Percentiles rank a stretch among this genome's conserved stretches.
phyloP scores from a whole-genome alignment of 2,113 vertebrate genomes.

The Macaca mulatta region DNA sequence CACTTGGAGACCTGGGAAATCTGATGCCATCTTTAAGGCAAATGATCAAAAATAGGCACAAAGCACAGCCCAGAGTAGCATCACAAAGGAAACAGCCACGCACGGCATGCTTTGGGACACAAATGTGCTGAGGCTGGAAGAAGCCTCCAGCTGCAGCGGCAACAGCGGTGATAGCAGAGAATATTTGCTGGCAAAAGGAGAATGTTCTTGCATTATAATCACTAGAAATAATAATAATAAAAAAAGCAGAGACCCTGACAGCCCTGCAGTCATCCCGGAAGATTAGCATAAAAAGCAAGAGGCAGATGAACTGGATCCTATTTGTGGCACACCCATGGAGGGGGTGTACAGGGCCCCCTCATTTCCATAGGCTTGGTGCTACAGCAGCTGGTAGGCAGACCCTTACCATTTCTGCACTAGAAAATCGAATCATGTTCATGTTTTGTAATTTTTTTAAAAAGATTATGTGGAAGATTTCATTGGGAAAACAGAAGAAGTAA shows the following conservation, averaged over 20 bases:
- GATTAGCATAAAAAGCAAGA: background rate
- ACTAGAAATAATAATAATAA: background rate
- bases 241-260: background rate
- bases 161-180: constrained; percentile 15
- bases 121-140: constrained; percentile 64
- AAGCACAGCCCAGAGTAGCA: constrained; percentile 6
- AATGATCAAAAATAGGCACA: constrained; percentile 26
- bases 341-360: background rate
- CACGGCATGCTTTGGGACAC: background rate
- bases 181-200: constrained; percentile 25
- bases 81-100: constrained; percentile 18
- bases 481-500: background rate
- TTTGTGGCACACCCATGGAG: background rate
- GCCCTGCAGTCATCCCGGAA: background rate
- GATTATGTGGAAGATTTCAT: background rate
- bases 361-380: background rate
- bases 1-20: background rate
- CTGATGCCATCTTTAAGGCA: background rate
- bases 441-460: background rate
- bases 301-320: background rate
- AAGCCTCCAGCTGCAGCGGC: constrained; percentile 54
- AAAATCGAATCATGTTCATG: background rate
- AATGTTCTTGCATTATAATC: constrained; percentile 65
- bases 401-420: background rate
- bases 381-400: background rate